phyloP scores from a whole-genome alignment of 2,888 invertebrate species.

The Anticlea derivata region DNA sequence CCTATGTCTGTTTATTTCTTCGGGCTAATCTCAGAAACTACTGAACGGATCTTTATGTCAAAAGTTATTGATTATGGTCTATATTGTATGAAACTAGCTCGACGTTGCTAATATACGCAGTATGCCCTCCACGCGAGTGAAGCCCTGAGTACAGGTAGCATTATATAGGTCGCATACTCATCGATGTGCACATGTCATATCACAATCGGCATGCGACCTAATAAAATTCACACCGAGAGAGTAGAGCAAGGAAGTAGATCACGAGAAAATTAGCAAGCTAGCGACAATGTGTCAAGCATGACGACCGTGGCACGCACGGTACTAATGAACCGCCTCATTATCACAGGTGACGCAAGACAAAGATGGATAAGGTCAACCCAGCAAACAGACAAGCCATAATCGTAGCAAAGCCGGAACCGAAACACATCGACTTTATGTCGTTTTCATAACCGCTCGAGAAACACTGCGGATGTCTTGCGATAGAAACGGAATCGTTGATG shows the following conservation, averaged over 20 bases:
- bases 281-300: constrained; percentile 58
- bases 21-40: too few species aligned
- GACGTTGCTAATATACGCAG: too few species aligned
- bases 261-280: constrained; percentile 57
- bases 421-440: constrained; percentile 52
- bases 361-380: constrained; percentile 52
- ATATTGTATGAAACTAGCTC: too few species aligned
- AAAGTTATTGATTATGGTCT: too few species aligned
- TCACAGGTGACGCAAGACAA: constrained; percentile 50
- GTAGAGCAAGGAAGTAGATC: constrained; percentile 52
- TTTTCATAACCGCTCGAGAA: constrained; percentile 50
- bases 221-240: constrained; percentile 35
- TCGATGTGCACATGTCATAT: constrained; percentile 20
- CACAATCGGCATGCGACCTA: constrained; percentile 33
- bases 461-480: constrained; percentile 21
- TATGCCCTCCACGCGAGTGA: too few species aligned
- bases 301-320: constrained; percentile 51
- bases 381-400: constrained; percentile 40
- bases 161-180: constrained; percentile 6
- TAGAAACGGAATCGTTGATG: constrained; percentile 23
- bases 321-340: constrained; percentile 61
- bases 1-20: too few species aligned
- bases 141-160: too few species aligned
- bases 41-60: too few species aligned
- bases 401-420: constrained; percentile 43